Evolutionary conservation across 2,888 invertebrate species (phyloP), one percentile per base, ranked within the genome.

Genomic region (Xylophagus ater): DNA sequence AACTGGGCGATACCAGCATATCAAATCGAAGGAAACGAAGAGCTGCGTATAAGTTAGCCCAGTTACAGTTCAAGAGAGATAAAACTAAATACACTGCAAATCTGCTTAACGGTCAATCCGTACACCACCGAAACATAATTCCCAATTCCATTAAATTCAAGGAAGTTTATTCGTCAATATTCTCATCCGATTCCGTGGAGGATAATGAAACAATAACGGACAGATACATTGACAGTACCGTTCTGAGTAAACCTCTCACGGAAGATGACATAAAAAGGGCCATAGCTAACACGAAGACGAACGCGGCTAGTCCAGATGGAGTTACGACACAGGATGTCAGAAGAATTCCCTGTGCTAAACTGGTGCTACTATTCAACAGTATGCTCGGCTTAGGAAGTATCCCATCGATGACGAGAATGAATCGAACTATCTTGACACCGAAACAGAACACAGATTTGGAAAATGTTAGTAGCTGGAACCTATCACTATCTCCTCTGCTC

Each of bases 21-120:
- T 19, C 30, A 3, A 21, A 14, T n/a, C 23, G 26, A 9, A 32
- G 54, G 54, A 53, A 55, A 10, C 20, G 34, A 13, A 23, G 3
- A 13, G 14, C 7, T 3, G 4, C 3, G 2, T 32, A 4, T 32
- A 17, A 32, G n/a, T 4, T 32, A 2, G 19, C 20, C 4, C 32
- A 32, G 3, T 10, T 18, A 12, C 18, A 32, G 4, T 19, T n/a
- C 12, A 32, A 32, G 2, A 32, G 19, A 2, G 19, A 32, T 3
- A 24, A 2, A 9, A 32, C n/a, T 18, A 10, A 15, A 7, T 32
- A 18, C n/a, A 19, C 32, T n/a, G 19, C 2, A 2, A 2, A 4
- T 5, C 3, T 32, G 3, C 3, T 32, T 2, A 19, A 19, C 20
- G 19, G 32, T 2, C 2, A 3, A 3, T n/a, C 1, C n/a, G 2